Conservation (phyloP, 2,888 invertebrate genomes). For the Heliconius cydno region DNA sequence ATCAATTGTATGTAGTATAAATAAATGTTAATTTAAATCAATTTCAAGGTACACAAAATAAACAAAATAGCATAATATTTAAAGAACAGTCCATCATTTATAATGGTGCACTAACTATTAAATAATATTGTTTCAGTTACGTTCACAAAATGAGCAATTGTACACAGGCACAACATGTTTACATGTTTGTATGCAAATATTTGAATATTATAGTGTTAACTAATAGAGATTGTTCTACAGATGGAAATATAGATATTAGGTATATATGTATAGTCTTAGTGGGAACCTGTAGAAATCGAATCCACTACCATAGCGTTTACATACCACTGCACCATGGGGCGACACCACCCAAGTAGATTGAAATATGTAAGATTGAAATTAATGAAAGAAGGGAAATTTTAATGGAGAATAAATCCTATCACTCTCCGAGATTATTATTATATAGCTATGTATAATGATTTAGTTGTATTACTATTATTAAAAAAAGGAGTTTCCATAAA, state of each 20-base stretch:
- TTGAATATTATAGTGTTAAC: background rate
- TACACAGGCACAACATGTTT: conserved; percentile 17
- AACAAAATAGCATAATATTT: background rate
- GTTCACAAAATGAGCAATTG: conserved; percentile 19
- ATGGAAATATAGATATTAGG: background rate
- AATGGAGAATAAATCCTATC: background rate
- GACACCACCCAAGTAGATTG: no score
- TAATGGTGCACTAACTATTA: background rate
- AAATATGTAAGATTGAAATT: no score
- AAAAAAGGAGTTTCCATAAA: background rate
- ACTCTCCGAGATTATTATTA: background rate
- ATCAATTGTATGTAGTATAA: background rate
- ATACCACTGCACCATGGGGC: no score
- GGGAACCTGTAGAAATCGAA: no score
- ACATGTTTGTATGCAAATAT: conserved; percentile 11
- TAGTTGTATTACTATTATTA: no score
- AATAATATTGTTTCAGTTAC: conserved; percentile 19
- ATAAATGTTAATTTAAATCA: background rate
- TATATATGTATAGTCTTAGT: no score
- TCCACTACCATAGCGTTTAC: no score
- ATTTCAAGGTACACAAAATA: background rate
- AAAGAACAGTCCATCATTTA: background rate
- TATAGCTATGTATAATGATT: background rate
- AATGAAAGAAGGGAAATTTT: background rate
- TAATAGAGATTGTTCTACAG: background rate